These are phyloP conservation scores for Arctopsyche grandis DNA, from an alignment of 1,140 invertebrate species.

Conservation along the genomic window DNA sequence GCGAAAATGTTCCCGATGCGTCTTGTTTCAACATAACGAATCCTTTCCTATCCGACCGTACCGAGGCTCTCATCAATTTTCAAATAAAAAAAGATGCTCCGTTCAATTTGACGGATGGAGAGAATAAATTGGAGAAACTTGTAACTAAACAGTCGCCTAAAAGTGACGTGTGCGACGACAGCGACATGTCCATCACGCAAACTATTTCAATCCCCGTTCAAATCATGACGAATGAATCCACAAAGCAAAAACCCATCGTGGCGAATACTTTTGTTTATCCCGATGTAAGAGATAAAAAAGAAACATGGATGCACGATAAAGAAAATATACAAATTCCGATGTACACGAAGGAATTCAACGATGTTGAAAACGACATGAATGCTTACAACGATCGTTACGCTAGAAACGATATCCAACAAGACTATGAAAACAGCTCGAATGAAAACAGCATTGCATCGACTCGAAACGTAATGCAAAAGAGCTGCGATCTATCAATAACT, in stretches of 20 bases:
- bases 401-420: no score
- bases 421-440: no score
- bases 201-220: no score
- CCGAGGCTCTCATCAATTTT: conserved; percentile 51
- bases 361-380: not conserved
- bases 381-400: not conserved
- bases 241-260: not conserved
- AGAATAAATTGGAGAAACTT: not conserved
- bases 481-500: not conserved
- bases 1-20: conserved; percentile 35
- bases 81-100: not conserved
- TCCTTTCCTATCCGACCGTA: conserved; percentile 44
- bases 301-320: conserved; percentile 37
- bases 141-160: not conserved
- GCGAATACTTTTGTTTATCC: conserved; percentile 19
- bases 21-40: conserved; percentile 27
- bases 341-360: not conserved
- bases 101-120: not conserved
- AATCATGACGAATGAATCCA: conserved; percentile 23
- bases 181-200: conserved; percentile 47
- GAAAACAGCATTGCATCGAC: no score
- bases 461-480: not conserved
- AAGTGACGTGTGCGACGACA: not conserved
- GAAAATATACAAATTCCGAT: conserved; percentile 45
- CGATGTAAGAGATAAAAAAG: conserved; percentile 11